These are phyloP conservation scores for Potamarius usumacintae DNA, from an alignment of 2,113 vertebrate genomes.

Conservation along the genomic window DNA sequence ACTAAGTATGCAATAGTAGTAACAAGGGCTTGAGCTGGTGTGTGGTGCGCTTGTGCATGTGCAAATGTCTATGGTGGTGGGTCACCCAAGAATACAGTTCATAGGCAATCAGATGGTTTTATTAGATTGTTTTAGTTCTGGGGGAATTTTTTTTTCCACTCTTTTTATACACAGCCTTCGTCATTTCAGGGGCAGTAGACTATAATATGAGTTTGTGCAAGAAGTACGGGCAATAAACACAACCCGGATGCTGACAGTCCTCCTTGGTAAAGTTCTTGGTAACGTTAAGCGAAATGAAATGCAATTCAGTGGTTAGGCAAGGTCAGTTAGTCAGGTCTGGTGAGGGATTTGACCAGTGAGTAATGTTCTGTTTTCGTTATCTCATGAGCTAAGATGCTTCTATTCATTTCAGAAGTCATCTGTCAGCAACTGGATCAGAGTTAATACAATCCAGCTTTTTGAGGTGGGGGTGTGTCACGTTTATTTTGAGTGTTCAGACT, in stretches of 20 bases:
- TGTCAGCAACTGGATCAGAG: not conserved
- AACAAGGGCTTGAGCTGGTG: not conserved
- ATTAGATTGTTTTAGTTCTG: not conserved
- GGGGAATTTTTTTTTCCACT: not conserved
- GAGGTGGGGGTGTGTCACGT: not conserved
- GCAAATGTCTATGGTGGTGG: constrained; percentile 33
- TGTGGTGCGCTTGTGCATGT: constrained; percentile 31
- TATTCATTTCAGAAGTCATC: not conserved
- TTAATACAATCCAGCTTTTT: too few species aligned
- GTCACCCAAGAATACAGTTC: not conserved
- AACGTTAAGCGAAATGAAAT: not conserved
- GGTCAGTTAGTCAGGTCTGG: not conserved
- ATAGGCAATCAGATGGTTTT: constrained; percentile 12
- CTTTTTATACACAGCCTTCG: not conserved
- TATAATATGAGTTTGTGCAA: not conserved
- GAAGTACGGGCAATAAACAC: not conserved
- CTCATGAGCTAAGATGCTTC: not conserved
- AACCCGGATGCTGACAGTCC: not conserved
- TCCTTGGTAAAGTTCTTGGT: not conserved
- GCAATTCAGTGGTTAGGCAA: not conserved
- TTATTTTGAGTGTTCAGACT: not conserved
- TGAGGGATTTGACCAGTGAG: not conserved
- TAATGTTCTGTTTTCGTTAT: not conserved
- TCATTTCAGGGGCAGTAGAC: not conserved
- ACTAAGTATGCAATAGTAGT: not conserved